Percentiles rank a stretch among this genome's conserved stretches.
Conservation (phyloP, 2,888 invertebrate genomes). For the Cryptus viduatorius region DNA sequence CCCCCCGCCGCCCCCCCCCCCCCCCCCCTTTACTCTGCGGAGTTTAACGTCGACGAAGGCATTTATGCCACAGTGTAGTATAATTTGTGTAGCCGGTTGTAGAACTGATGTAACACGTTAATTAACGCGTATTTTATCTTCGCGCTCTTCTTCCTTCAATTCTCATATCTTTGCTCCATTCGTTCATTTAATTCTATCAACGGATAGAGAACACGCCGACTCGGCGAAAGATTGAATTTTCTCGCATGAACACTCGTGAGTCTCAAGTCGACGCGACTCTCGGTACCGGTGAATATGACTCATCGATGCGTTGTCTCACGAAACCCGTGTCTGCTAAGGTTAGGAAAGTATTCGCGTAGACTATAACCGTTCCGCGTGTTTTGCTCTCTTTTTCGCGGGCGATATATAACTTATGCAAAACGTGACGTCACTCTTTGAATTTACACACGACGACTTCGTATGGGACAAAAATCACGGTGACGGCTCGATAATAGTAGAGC, state of each 20-base stretch:
- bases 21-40: background rate
- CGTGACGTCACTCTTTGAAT: background rate
- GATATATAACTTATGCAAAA: background rate
- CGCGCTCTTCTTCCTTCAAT: background rate
- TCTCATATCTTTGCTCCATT: background rate
- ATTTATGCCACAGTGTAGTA: slow-evolving; percentile 3
- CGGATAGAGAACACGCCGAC: background rate
- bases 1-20: no score
- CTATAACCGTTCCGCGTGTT: background rate
- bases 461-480: background rate
- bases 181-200: background rate
- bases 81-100: slow-evolving; percentile 6
- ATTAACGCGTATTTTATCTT: slow-evolving; percentile 22
- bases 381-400: background rate
- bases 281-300: background rate
- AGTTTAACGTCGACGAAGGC: slow-evolving; percentile 23
- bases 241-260: background rate
- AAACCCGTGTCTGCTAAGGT: background rate
- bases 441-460: background rate
- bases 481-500: background rate
- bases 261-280: background rate
- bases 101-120: slow-evolving; percentile 37
- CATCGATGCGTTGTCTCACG: background rate
- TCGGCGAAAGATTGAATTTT: background rate
- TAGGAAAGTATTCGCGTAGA: background rate